Evolutionary conservation across 2,888 invertebrate species (phyloP).

Genomic region (Eupeodes latifasciatus): DNA sequence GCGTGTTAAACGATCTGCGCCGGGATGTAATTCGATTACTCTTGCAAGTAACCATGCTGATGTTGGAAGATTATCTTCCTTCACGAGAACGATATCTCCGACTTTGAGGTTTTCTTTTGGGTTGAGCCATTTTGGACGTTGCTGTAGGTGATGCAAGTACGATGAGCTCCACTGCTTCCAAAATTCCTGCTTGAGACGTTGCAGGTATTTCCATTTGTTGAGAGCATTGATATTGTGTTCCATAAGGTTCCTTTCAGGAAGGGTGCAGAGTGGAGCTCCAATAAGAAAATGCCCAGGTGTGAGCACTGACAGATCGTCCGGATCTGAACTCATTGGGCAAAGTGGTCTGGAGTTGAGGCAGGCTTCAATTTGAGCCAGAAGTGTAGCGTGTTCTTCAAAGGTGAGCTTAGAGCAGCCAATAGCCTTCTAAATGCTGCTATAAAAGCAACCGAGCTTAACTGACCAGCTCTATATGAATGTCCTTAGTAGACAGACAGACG

Average conservation of each 20-base stretch:
- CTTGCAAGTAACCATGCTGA: constrained; percentile 26
- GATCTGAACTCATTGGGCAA: too few species aligned
- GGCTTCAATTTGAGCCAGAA: too few species aligned
- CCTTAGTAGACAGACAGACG: constrained; percentile 39
- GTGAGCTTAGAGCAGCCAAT: constrained; percentile 7
- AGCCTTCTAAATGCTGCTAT: constrained; percentile 35
- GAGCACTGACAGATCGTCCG: too few species aligned
- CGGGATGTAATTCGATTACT: constrained; percentile 19
- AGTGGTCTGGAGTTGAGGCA: too few species aligned
- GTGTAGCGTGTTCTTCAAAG: too few species aligned
- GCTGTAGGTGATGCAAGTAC: constrained; percentile 20
- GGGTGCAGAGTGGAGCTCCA: too few species aligned
- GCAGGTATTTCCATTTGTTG: too few species aligned
- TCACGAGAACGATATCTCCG: constrained; percentile 39
- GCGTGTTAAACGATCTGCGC: neutral
- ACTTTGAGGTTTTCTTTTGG: neutral
- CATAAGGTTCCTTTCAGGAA: too few species aligned
- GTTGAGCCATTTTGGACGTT: constrained; percentile 50
- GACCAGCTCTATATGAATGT: constrained; percentile 37
- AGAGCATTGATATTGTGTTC: too few species aligned
- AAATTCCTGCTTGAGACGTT: too few species aligned
- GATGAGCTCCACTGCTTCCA: constrained; percentile 16
- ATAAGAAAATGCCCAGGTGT: too few species aligned
- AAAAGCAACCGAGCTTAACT: constrained; percentile 42
- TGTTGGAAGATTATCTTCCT: constrained; percentile 31